Conservation (phyloP, 2,888 invertebrate species). For the Leptura quadrifasciata region DNA sequence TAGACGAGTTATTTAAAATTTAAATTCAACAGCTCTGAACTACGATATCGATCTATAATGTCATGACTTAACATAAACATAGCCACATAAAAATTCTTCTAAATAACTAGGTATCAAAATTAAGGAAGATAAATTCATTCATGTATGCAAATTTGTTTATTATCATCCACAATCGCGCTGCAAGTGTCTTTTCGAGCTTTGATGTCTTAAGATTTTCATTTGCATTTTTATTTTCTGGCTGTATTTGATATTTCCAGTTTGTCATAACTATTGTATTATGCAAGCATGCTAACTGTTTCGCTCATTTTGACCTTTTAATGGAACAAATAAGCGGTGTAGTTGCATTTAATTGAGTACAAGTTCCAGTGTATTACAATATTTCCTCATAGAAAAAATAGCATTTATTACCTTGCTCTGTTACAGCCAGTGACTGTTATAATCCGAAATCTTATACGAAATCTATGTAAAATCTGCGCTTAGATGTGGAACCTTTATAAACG, state of each 20-base stretch:
- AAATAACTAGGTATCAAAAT: conserved; percentile 60
- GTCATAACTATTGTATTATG: conserved; percentile 22
- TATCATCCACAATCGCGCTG: conserved; percentile 31
- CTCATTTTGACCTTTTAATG: conserved; percentile 27
- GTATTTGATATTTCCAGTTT: conserved; percentile 12
- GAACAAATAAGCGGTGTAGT: not conserved
- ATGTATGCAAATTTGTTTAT: conserved; percentile 55
- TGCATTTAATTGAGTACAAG: conserved; percentile 30
- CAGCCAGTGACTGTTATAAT: not conserved
- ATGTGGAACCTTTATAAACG: not conserved
- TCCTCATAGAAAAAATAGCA: conserved; percentile 3
- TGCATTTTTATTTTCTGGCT: conserved; percentile 24
- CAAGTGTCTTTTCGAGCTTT: conserved; percentile 35
- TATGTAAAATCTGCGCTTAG: not conserved
- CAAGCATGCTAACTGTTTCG: conserved; percentile 35
- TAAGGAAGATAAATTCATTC: conserved; percentile 59
- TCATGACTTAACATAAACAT: conserved; percentile 61
- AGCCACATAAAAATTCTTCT: conserved; percentile 60
- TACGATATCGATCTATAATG: conserved; percentile 65
- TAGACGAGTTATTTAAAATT: conserved; percentile 59
- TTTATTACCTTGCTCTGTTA: conserved; percentile 13
- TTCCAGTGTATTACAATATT: not conserved
- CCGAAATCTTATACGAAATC: not conserved
- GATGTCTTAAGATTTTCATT: conserved; percentile 30
- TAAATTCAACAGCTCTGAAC: conserved; percentile 64